Evolutionary conservation across 2,113 vertebrate species (phyloP).

Genomic region (Daphoenositta chrysoptera): DNA sequence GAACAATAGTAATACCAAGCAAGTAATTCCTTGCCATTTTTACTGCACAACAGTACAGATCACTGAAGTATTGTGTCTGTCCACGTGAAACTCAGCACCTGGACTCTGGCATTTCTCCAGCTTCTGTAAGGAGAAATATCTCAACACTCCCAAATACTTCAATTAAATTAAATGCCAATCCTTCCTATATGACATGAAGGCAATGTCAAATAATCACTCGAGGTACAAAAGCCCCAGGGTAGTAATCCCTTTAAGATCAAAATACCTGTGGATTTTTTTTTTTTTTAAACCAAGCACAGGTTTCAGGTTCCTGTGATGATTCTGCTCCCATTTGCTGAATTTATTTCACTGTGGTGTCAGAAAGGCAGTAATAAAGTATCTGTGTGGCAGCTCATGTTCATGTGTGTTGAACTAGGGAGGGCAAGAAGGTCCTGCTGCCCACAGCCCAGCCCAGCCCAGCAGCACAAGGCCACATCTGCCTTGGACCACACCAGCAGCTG

Average conservation of each 20-base stretch:
- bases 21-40: background rate
- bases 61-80: background rate
- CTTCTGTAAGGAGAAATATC: background rate
- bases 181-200: background rate
- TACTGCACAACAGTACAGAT: background rate
- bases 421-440: background rate
- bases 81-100: fast-evolving
- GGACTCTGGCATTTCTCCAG: background rate
- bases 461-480: background rate
- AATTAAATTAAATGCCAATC: background rate
- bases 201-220: background rate
- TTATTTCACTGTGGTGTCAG: background rate
- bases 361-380: background rate
- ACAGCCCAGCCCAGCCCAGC: background rate
- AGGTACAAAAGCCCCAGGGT: background rate
- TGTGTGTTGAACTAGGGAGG: background rate
- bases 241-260: background rate
- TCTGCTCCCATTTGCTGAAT: background rate
- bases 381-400: fast-evolving
- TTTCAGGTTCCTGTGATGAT: background rate
- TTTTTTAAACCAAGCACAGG: background rate
- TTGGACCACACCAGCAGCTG: fast-evolving
- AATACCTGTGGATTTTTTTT: background rate
- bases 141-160: background rate
- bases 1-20: background rate